Evolutionary conservation across 2,888 invertebrate genomes (phyloP).

Genomic region (Cynaeus angustus): DNA sequence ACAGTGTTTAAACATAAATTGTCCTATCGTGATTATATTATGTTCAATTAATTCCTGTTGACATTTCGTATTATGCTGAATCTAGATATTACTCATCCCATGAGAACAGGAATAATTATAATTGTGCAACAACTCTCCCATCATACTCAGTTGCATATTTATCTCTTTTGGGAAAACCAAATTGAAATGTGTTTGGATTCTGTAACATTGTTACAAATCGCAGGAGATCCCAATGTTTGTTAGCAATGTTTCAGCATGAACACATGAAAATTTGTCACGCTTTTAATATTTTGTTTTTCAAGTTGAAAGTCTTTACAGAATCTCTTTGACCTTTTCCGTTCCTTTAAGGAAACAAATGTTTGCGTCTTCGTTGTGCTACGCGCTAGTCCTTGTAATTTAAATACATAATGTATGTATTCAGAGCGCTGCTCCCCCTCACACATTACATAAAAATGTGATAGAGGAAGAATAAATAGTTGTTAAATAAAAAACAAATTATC

Average conservation of each 20-base stretch:
- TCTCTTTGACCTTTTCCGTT: slow-evolving; percentile 3
- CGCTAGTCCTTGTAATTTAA: slow-evolving; percentile 21
- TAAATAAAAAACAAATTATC: slow-evolving; percentile 3
- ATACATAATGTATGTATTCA: slow-evolving; percentile 20
- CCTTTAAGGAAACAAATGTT: not conserved
- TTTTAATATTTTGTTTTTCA: not conserved
- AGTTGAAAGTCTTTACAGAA: slow-evolving; percentile 6
- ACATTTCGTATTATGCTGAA: not conserved
- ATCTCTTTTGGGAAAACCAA: not conserved
- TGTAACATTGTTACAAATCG: not conserved
- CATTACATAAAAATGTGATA: slow-evolving; percentile 22
- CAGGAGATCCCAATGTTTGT: not conserved
- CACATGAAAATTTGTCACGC: no score
- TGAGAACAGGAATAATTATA: not conserved
- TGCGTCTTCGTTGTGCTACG: not conserved
- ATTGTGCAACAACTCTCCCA: not conserved
- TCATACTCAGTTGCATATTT: not conserved
- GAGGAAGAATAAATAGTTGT: not conserved
- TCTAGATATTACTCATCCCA: not conserved
- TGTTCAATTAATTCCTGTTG: not conserved
- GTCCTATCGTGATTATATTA: not conserved
- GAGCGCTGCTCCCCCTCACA: slow-evolving; percentile 1
- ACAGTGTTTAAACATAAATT: not conserved
- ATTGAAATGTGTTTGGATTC: not conserved
- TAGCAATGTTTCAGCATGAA: no score